Conservation (phyloP, 2,888 invertebrate genomes). For the Synanthedon andrenaeformis region DNA sequence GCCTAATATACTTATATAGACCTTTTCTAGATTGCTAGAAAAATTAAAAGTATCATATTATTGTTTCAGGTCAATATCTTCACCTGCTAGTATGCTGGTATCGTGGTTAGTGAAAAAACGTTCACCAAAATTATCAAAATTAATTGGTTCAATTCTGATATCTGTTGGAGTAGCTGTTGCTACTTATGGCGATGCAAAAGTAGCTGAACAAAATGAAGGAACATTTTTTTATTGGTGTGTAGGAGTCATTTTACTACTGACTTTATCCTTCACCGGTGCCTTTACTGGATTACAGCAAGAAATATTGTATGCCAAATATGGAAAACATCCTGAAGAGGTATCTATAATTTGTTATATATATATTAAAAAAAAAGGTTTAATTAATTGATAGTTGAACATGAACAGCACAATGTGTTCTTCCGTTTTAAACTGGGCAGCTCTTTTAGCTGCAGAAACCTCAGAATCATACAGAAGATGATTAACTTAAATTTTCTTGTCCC, state of each 20-base stretch:
- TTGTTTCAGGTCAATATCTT: slow-evolving; percentile 45
- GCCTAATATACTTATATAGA: too few relatives aligned
- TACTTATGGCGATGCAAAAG: slow-evolving; percentile 49
- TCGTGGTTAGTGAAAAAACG: slow-evolving; percentile 45
- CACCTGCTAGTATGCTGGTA: slow-evolving; percentile 57
- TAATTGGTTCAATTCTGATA: slow-evolving; percentile 49
- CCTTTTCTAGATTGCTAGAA: too few relatives aligned
- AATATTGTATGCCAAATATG: slow-evolving; percentile 46
- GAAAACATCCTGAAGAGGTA: slow-evolving; percentile 61
- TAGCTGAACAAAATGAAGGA: slow-evolving; percentile 36
- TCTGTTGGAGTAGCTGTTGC: slow-evolving; percentile 47
- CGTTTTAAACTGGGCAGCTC: too few relatives aligned
- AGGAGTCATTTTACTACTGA: slow-evolving; percentile 43
- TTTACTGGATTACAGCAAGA: slow-evolving; percentile 59
- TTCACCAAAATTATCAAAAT: slow-evolving; percentile 36
- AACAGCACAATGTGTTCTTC: too few relatives aligned
- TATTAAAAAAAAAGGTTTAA: too few relatives aligned
- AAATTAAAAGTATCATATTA: too few relatives aligned
- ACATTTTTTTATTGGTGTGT: slow-evolving; percentile 48
- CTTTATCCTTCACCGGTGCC: slow-evolving; percentile 48
- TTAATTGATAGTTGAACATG: neutral
- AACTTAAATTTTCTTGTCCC: too few relatives aligned
- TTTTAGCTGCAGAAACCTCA: too few relatives aligned
- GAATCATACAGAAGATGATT: too few relatives aligned
- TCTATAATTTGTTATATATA: too few relatives aligned